Percentiles rank a stretch among this genome's conserved stretches.
phyloP scores from a whole-genome alignment of 2,888 invertebrate species.

The Trissolcus japonicus region DNA sequence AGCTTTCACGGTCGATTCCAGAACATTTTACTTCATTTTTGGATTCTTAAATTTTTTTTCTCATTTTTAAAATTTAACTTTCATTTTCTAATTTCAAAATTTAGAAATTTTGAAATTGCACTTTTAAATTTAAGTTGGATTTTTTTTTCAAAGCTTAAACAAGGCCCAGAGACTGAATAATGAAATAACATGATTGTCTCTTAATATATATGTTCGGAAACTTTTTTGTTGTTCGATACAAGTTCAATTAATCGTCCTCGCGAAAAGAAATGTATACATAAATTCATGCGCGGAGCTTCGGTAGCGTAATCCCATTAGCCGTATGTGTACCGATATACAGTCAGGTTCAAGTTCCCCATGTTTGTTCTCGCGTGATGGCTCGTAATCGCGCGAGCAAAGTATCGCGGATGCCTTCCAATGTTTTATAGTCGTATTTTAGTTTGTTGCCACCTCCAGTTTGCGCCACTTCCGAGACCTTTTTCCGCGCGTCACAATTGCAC shows the following conservation, averaged over 20 bases:
- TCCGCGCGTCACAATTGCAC: slow-evolving; percentile 31
- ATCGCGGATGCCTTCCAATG: slow-evolving; percentile 57
- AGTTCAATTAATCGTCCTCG: slow-evolving; percentile 51
- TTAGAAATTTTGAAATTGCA: too few relatives aligned
- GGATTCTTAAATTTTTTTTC: too few relatives aligned
- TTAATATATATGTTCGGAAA: slow-evolving; percentile 35
- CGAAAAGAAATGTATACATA: slow-evolving; percentile 49
- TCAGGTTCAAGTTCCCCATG: slow-evolving; percentile 58
- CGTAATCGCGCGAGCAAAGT: slow-evolving; percentile 54
- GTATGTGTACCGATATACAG: slow-evolving; percentile 36
- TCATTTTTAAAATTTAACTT: too few relatives aligned
- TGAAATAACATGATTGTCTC: slow-evolving; percentile 15
- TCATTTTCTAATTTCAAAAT: too few relatives aligned
- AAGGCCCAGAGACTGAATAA: too few relatives aligned
- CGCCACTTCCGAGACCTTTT: slow-evolving; percentile 37
- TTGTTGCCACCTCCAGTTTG: slow-evolving; percentile 34
- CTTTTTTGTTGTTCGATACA: slow-evolving; percentile 35
- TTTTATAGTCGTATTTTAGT: slow-evolving; percentile 53
- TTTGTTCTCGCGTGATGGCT: slow-evolving; percentile 56
- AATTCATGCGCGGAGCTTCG: slow-evolving; percentile 52
- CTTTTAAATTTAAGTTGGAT: background rate
- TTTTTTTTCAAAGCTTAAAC: too few relatives aligned
- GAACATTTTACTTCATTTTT: background rate
- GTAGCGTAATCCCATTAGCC: slow-evolving; percentile 57
- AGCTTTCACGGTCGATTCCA: background rate